These are phyloP conservation scores for Gryllus longicercus DNA, from an alignment of 2,888 invertebrate genomes.

Conservation along the genomic window DNA sequence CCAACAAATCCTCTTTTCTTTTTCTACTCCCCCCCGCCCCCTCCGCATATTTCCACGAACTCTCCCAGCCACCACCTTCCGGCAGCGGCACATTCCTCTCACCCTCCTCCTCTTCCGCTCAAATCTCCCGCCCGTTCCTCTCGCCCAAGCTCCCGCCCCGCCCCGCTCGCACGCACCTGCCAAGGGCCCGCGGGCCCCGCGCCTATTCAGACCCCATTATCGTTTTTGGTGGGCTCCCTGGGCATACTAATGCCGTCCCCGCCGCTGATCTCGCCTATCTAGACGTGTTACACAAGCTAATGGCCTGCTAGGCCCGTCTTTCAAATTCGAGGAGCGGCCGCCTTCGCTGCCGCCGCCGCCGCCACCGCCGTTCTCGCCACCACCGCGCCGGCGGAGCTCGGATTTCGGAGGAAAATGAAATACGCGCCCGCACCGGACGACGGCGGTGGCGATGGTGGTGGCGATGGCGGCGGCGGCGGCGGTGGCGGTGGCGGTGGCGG, in stretches of 20 bases:
- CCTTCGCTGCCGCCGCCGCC: neutral
- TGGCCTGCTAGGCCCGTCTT: neutral
- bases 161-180: neutral
- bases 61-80: too few species aligned
- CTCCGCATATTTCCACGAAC: too few species aligned
- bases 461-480: neutral
- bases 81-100: too few species aligned
- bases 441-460: neutral
- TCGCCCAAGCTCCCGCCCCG: neutral
- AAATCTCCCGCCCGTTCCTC: too few species aligned
- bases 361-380: too few species aligned
- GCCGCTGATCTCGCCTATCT: neutral
- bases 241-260: neutral
- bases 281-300: conserved; percentile 11
- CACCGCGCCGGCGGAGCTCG: neutral
- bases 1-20: too few species aligned
- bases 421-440: neutral
- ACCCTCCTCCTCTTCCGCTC: too few species aligned
- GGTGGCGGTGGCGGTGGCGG: neutral
- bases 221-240: neutral
- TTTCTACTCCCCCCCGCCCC: too few species aligned
- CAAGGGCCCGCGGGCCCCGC: neutral
- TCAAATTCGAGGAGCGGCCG: neutral
- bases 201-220: neutral
- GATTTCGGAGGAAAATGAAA: neutral